phyloP scores from a whole-genome alignment of 2,888 invertebrate species.

The Deladenus siricidicola region DNA sequence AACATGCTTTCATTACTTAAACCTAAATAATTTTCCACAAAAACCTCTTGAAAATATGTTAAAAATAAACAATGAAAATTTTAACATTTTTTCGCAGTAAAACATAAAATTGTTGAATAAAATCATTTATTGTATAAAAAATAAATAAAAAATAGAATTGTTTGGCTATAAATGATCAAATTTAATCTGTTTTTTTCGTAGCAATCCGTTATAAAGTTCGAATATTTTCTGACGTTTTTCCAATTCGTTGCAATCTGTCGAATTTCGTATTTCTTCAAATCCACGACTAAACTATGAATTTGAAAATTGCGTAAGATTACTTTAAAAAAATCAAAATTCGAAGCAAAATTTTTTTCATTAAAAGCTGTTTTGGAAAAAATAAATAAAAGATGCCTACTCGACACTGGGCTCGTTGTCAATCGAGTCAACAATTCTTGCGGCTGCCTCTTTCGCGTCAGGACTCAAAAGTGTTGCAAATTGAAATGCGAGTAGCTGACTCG shows the following conservation, averaged over 20 bases:
- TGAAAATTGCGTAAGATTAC: too few species aligned
- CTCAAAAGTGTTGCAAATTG: background rate
- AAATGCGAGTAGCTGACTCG: background rate
- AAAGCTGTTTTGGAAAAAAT: background rate
- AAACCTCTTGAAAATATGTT: too few species aligned
- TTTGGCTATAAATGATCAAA: constrained; percentile 2
- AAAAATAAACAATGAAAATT: too few species aligned
- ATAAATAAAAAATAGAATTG: background rate
- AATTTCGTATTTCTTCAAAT: constrained; percentile 6
- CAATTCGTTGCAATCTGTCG: constrained; percentile 7
- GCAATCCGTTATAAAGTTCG: constrained; percentile 11
- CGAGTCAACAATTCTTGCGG: constrained; percentile 5
- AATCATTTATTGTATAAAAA: background rate
- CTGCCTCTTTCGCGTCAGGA: background rate
- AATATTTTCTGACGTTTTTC: constrained; percentile 18
- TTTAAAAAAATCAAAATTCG: too few species aligned
- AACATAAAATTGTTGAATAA: background rate
- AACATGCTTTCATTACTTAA: too few species aligned
- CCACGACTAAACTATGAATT: background rate
- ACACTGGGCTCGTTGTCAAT: background rate
- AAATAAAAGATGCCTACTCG: background rate
- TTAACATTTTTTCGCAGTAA: too few species aligned
- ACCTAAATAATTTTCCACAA: too few species aligned
- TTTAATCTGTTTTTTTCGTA: constrained; percentile 5
- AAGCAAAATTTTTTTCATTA: too few species aligned